Percentiles rank a stretch among this genome's conserved stretches.
Conservation (phyloP, 2,888 invertebrate species). For the Tuta absoluta region DNA sequence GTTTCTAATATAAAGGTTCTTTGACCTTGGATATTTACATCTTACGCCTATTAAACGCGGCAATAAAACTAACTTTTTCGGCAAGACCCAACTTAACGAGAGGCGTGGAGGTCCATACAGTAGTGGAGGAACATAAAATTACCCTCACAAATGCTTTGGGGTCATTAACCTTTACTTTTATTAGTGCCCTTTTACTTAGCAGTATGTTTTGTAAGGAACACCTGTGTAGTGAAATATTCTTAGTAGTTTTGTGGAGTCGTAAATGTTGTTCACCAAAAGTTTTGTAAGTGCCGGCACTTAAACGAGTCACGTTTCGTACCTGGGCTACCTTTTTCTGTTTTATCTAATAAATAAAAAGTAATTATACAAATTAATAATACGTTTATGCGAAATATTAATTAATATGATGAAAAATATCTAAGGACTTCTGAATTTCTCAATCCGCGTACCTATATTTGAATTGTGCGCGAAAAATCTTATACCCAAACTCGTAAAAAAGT, state of each 20-base stretch:
- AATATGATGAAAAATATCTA: too few relatives aligned
- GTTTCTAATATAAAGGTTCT: not conserved
- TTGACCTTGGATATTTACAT: not conserved
- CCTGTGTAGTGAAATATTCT: not conserved
- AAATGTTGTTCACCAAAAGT: slow-evolving; percentile 1
- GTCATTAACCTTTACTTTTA: slow-evolving; percentile 68
- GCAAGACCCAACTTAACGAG: slow-evolving; percentile 31
- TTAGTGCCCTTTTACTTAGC: slow-evolving; percentile 41
- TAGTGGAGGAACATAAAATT: slow-evolving; percentile 55
- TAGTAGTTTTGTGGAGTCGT: not conserved
- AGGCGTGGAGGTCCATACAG: not conserved
- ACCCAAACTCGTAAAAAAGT: too few relatives aligned
- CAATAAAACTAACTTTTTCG: slow-evolving; percentile 15
- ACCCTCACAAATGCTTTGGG: slow-evolving; percentile 60
- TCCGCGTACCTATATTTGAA: too few relatives aligned
- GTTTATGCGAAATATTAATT: too few relatives aligned
- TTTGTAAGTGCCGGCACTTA: too few relatives aligned
- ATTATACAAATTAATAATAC: too few relatives aligned
- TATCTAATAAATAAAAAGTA: too few relatives aligned
- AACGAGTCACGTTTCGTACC: too few relatives aligned
- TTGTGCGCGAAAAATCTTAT: too few relatives aligned
- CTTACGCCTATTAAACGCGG: not conserved
- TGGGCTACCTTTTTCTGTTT: too few relatives aligned
- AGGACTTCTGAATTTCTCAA: too few relatives aligned
- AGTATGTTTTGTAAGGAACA: slow-evolving; percentile 13